A percentile compares a stretch with the other conserved stretches of the same genome.
phyloP scores from a whole-genome alignment of 1,140 invertebrate genomes.

The Chionoecetes opilio region DNA sequence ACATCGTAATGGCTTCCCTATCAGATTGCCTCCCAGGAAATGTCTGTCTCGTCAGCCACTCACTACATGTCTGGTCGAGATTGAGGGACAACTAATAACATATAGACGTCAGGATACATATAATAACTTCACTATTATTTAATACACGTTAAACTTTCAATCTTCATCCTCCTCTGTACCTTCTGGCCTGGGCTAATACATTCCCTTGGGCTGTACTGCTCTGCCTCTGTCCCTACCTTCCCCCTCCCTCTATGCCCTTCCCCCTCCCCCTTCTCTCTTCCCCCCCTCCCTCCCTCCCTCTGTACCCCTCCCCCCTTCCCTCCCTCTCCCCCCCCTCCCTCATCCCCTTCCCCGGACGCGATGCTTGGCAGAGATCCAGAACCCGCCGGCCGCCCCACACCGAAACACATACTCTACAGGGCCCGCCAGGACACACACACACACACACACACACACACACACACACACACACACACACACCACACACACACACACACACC shows the following conservation, averaged over 20 bases:
- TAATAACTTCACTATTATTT: background rate
- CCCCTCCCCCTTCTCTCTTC: background rate
- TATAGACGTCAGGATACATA: conserved; percentile 20
- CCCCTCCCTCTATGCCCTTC: background rate
- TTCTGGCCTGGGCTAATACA: background rate
- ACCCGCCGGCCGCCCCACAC: background rate
- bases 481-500: too few species aligned
- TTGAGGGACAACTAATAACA: background rate
- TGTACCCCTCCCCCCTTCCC: too few species aligned
- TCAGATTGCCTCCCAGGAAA: background rate
- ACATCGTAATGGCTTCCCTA: background rate
- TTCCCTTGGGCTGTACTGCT: background rate
- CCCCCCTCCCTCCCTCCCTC: conserved; percentile 17
- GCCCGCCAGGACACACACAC: background rate
- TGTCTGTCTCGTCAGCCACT: background rate
- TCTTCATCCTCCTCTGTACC: background rate
- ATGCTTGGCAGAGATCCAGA: background rate
- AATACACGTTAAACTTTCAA: conserved; percentile 1
- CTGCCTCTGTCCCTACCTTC: background rate
- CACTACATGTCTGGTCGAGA: background rate
- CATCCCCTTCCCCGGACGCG: background rate
- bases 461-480: too few species aligned
- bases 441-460: too few species aligned
- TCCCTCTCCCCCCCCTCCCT: too few species aligned
- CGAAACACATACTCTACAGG: background rate